Evolutionary conservation across 2,113 vertebrate species (phyloP).

Genomic region (Nycticryphes semicollaris): DNA sequence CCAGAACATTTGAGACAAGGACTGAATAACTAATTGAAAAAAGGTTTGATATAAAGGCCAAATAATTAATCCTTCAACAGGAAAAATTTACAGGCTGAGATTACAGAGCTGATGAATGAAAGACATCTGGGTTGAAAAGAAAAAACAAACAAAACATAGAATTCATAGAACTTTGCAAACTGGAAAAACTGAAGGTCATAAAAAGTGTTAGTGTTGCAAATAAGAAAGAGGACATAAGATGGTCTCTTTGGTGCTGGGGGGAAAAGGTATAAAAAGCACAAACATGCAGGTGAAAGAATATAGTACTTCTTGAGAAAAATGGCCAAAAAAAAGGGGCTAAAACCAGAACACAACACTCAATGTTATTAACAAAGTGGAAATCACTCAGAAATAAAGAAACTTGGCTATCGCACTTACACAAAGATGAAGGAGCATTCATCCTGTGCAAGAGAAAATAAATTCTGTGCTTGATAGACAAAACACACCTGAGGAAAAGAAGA

Average conservation of each 20-base stretch:
- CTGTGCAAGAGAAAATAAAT: background rate
- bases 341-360: background rate
- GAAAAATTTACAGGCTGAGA: background rate
- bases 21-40: background rate
- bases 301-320: background rate
- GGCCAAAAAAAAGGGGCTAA: background rate
- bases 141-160: background rate
- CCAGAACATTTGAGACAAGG: background rate
- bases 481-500: background rate
- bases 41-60: background rate
- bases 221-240: background rate
- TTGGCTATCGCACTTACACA: background rate
- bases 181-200: background rate
- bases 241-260: background rate
- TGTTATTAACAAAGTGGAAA: background rate
- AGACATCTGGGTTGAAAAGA: background rate
- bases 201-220: background rate
- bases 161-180: background rate
- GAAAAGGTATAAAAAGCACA: background rate
- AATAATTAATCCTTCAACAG: background rate
- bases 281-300: background rate
- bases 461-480: background rate
- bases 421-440: background rate
- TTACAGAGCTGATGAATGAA: background rate
- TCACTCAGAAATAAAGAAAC: background rate